phyloP scores from a whole-genome alignment of 53 echinoderm and acorn worm genomes.

The Stichopus horrens region DNA sequence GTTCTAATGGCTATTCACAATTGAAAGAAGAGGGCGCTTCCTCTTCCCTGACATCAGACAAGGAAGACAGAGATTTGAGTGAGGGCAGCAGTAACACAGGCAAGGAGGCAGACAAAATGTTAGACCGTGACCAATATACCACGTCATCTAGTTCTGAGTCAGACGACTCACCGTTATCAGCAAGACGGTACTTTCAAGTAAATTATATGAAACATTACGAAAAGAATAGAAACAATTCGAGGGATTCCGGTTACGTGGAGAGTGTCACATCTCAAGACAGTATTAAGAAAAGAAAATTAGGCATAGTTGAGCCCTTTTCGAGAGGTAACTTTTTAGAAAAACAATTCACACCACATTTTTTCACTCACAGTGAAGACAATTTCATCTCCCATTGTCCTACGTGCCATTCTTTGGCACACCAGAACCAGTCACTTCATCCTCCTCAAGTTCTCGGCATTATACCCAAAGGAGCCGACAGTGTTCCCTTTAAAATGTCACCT shows the following conservation, averaged over 20 bases:
- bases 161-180: conserved; percentile 5
- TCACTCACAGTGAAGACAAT: background rate
- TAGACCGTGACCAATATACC: background rate
- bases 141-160: background rate
- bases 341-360: background rate
- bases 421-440: background rate
- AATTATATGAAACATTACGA: conserved; percentile 12
- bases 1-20: background rate
- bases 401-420: conserved; percentile 2
- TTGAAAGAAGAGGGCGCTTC: background rate
- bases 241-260: conserved; percentile 38
- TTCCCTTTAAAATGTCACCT: background rate
- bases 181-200: background rate
- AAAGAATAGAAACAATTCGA: conserved; percentile 33
- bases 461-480: background rate
- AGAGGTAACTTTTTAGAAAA: conserved; percentile 1
- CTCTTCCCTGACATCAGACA: background rate
- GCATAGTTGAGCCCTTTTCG: conserved; percentile 37
- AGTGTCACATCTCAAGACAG: conserved; percentile 37
- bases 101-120: conserved; percentile 11
- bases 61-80: conserved; percentile 15
- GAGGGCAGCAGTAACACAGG: conserved; percentile 13
- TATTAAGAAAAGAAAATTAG: conserved; percentile 46
- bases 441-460: background rate
- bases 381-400: conserved; percentile 1